A percentile compares a stretch with the other conserved stretches of the same genome.
These are phyloP conservation scores for Cerastis leucographa DNA, from an alignment of 2,888 invertebrate species.

Conservation along the genomic window DNA sequence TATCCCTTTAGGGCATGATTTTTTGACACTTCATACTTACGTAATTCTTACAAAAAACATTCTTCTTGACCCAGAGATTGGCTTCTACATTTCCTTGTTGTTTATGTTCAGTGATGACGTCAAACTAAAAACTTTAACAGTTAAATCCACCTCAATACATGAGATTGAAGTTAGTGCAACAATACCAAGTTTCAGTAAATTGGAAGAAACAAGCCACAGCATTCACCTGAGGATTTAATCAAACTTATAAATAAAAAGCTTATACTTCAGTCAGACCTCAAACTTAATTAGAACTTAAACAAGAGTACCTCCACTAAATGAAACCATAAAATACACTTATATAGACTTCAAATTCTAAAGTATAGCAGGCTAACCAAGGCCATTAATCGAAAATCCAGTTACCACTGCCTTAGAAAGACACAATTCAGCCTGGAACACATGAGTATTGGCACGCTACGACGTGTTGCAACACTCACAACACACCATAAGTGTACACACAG, in stretches of 20 bases:
- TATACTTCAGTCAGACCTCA: conserved; percentile 5
- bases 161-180: not conserved
- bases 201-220: not conserved
- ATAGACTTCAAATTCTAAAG: not conserved
- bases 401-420: not conserved
- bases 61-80: too few relatives aligned
- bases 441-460: conserved; percentile 20
- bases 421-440: conserved; percentile 6
- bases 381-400: not conserved
- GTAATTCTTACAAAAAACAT: not conserved
- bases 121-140: not conserved
- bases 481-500: conserved; percentile 64
- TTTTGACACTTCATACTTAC: not conserved
- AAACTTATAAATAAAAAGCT: not conserved
- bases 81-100: not conserved
- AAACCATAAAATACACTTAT: not conserved
- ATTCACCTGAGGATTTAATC: not conserved
- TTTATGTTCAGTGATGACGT: not conserved
- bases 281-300: not conserved
- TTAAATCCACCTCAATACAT: not conserved
- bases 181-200: not conserved
- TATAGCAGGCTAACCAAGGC: not conserved
- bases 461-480: conserved; percentile 25
- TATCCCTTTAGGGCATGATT: not conserved
- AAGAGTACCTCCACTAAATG: not conserved